Conservation (phyloP, 2,113 vertebrate genomes). For the Chionomys nivalis region DNA sequence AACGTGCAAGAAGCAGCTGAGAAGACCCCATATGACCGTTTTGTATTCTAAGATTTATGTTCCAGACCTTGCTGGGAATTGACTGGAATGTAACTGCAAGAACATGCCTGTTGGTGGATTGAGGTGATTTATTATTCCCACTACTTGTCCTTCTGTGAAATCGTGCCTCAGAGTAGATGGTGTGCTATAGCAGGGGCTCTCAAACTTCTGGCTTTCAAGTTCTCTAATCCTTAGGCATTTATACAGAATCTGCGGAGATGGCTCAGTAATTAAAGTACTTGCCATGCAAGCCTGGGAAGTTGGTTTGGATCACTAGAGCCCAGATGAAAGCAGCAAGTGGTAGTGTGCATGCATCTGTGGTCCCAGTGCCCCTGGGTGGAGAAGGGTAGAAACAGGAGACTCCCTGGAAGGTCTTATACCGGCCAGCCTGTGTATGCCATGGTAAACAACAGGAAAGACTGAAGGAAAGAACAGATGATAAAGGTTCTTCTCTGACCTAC, state of each 20-base stretch:
- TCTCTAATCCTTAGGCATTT: background rate
- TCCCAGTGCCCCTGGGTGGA: background rate
- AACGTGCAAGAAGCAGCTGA: background rate
- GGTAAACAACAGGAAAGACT: background rate
- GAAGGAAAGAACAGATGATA: background rate
- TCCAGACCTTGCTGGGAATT: background rate
- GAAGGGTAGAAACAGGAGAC: background rate
- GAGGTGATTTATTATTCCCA: fast-evolving
- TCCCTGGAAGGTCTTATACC: background rate
- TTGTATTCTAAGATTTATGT: background rate
- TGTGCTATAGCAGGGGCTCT: fast-evolving
- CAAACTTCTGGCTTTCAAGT: background rate
- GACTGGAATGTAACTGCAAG: fast-evolving
- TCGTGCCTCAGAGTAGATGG: background rate
- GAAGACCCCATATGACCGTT: background rate
- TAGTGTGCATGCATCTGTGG: background rate
- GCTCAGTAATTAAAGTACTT: background rate
- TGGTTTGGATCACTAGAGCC: background rate
- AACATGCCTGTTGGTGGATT: fast-evolving
- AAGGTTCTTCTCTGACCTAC: background rate
- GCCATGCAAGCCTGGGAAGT: background rate
- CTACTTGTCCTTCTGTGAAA: background rate
- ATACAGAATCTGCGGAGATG: background rate
- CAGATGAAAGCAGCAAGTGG: background rate
- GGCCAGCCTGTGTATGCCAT: background rate